phyloP scores from a whole-genome alignment of 2,797 vertebrate genomes.

The Orientallactaga sibirica region DNA sequence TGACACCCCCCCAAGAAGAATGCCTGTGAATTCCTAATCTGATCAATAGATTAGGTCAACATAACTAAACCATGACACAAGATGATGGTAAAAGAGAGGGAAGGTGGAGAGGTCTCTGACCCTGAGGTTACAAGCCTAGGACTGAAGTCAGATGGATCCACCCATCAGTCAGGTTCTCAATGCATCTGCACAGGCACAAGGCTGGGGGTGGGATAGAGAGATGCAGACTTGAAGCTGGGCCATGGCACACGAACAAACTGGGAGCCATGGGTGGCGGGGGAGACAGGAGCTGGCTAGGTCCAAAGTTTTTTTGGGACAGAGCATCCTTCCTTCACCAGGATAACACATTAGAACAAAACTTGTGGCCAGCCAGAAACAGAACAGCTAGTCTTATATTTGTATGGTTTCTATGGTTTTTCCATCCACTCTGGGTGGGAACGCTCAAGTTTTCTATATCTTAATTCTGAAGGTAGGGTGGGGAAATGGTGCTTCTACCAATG shows the following conservation, averaged over 20 bases:
- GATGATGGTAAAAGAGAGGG: not conserved
- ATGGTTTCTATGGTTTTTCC: not conserved
- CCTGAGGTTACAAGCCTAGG: not conserved
- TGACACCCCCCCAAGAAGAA: too few relatives aligned
- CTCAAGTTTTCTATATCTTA: constrained; percentile 43
- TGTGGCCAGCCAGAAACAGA: not conserved
- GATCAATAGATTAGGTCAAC: too few relatives aligned
- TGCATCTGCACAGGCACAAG: not conserved
- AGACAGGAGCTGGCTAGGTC: not conserved
- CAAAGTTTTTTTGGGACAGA: not conserved
- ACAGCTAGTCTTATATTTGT: not conserved
- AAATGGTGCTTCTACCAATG: constrained; percentile 21
- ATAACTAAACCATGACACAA: too few relatives aligned
- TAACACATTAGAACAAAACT: not conserved
- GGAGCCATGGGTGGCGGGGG: not conserved
- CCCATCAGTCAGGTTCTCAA: not conserved
- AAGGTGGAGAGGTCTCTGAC: not conserved
- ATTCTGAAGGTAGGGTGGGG: not conserved
- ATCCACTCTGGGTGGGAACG: not conserved
- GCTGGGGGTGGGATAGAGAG: not conserved
- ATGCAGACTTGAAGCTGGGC: not conserved
- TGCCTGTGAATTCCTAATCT: too few relatives aligned
- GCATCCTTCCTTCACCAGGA: not conserved
- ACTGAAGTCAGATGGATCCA: not conserved
- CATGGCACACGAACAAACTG: not conserved